Evolutionary conservation across 2,113 vertebrate genomes (phyloP), one percentile per base, ranked within the genome.

Genomic region (Rhea americana): DNA sequence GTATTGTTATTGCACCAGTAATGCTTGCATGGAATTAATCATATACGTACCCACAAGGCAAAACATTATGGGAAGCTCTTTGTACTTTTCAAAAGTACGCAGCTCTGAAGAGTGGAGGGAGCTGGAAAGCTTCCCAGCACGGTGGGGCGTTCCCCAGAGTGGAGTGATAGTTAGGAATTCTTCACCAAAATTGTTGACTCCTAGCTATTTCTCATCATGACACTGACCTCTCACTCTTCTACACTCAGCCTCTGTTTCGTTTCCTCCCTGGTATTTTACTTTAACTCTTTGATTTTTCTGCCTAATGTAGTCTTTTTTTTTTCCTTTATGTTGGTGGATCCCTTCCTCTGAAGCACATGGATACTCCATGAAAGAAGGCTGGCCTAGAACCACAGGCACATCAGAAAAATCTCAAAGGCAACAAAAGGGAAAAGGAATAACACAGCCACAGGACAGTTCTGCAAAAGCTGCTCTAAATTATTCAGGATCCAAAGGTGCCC

Each of bases 11-110:
- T 85, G 91, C 89, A 96, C 94, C 93, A 94, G 92, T 93, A 96
- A 97, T 93, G 82, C 76, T 97, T 86, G 72, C 90, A 96, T 43
- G 58, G 95, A 97, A 96, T 96, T 96, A 97, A 96, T 97, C 96
- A 97, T 87, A 96, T 76, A 94, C 76, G 35, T 89, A 95, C 85
- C 85, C 96, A 96, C 89, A 86, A 96, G 94, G 95, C 92, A 96
- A 96, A 96, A 86, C 88, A 58, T 89, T 93, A 86, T 90, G 91
- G 95, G 89, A 74, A 91, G 83, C 86, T 94, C 92, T 94, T 82
- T 87, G 94, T 95, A 94, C 87, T 95, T 84, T 58, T 63, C 66
- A 61, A 79, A 92, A 96, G 81, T 90, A 96, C 13, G 61, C 67
- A 89, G 85, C 87, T 94, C 91, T 92, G 82, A 92, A 87, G 61